Evolutionary conservation across 2,797 vertebrate genomes (phyloP), one percentile per base, ranked within the genome.

Genomic region (Anableps anableps): DNA sequence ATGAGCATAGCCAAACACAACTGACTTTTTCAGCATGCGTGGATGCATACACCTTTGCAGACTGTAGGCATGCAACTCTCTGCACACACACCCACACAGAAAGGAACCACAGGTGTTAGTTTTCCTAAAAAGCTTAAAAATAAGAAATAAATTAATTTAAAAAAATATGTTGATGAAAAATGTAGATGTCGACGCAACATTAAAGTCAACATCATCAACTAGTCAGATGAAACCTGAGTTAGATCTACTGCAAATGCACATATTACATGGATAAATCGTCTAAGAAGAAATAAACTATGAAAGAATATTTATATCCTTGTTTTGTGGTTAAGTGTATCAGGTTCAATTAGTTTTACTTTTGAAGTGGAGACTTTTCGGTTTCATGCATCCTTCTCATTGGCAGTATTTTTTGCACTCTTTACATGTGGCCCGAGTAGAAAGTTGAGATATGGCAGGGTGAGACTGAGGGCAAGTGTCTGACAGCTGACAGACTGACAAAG

Each of bases 401-500:
- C 43, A 31, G 23, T 19, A 55, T 43, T 31, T 0, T 26, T 31
- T 36, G 16, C 34, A 31, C 55, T 43, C 23, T 45, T 19, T n/a
- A 50, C 43, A 34, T 78, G 75, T 70, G 50, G 48, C 77, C 34
- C 0, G 7, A 77, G 45, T 38, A 16, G 11, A 26, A 55, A 34
- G 5, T 26, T 21, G 31, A 23, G 58, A 45, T 31, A 29, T 38
- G 43, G 29, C 7, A 0, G 66, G 48, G 55, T 10, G 36, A 75
- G 51, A 72, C 43, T 36, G 11, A 45, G 9, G 19, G 72, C 5
- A 13, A 58, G 31, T 55, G 48, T 55, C 51, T 76, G 83, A 58
- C 82, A 77, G 79, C 3, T 4, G 16, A 79, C 38, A 53, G 47
- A 68, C 75, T 50, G 75, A 82, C 23, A 38, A 72, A 70, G 43